A percentile compares a stretch with the other conserved stretches of the same genome.
Conservation (phyloP, 2,888 invertebrate species). For the Nomada goodeniana region DNA sequence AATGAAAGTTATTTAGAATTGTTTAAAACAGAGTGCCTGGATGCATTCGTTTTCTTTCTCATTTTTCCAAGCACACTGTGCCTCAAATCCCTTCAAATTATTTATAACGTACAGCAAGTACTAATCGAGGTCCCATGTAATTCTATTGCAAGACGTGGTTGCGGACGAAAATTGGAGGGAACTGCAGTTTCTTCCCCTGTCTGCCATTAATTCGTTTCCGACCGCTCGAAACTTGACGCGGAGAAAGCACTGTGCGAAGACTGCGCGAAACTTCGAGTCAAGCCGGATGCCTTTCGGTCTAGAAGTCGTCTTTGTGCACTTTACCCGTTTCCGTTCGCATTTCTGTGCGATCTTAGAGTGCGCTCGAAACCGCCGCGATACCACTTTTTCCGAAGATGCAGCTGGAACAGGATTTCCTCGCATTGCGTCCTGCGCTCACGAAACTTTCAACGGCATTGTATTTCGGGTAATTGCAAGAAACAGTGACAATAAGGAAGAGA, state of each 20-base stretch:
- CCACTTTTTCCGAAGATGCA: conserved; percentile 37
- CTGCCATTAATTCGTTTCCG: conserved; percentile 66
- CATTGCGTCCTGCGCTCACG: conserved; percentile 15
- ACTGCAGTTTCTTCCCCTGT: conserved; percentile 23
- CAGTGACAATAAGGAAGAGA: conserved; percentile 26
- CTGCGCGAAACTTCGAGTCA: conserved; percentile 28
- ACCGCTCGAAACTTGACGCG: conserved; percentile 58
- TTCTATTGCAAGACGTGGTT: background rate
- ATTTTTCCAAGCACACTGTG: too few relatives aligned
- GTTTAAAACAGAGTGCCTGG: too few relatives aligned
- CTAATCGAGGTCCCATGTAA: too few relatives aligned
- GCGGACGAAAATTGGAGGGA: conserved; percentile 28
- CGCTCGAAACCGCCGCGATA: conserved; percentile 17
- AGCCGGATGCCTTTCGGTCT: conserved; percentile 37
- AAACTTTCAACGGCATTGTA: conserved; percentile 47
- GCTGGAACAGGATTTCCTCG: conserved; percentile 17
- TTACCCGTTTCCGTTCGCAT: conserved; percentile 47
- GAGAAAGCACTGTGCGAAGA: conserved; percentile 49
- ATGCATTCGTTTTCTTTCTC: background rate
- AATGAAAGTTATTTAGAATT: background rate
- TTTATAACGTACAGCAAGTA: too few relatives aligned
- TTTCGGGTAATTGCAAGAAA: conserved; percentile 55
- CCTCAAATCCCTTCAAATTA: too few relatives aligned
- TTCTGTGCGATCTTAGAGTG: conserved; percentile 11
- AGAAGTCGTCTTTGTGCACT: conserved; percentile 43